These are phyloP conservation scores for Ectropis grisescens DNA, from an alignment of 1,140 invertebrate genomes.

Conservation along the genomic window DNA sequence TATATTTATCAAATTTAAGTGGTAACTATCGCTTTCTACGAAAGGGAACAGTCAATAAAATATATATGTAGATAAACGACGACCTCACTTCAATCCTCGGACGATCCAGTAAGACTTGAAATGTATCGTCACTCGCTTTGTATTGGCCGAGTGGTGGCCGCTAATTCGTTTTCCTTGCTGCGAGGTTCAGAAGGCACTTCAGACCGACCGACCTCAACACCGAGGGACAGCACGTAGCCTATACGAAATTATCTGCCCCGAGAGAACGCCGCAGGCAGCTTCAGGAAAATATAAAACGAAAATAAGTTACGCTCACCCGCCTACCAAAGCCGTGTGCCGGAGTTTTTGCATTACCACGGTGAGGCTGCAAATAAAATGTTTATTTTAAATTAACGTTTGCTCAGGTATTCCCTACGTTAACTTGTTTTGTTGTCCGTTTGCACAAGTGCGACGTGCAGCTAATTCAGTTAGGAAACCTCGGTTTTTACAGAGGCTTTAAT, in stretches of 20 bases:
- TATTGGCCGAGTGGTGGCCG: no score
- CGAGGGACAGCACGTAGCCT: slow-evolving; percentile 38
- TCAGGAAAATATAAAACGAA: slow-evolving; percentile 50
- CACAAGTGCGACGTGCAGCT: slow-evolving; percentile 10
- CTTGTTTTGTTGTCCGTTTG: slow-evolving; percentile 9
- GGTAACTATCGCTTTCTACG: no score
- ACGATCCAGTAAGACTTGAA: no score
- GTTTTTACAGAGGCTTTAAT: no score
- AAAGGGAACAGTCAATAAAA: no score
- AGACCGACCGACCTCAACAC: slow-evolving; percentile 14
- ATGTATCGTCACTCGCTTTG: no score
- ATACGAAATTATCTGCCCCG: slow-evolving; percentile 47
- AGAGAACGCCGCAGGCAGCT: slow-evolving; percentile 30
- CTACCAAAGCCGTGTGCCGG: slow-evolving; percentile 32
- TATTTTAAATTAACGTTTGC: slow-evolving; percentile 29
- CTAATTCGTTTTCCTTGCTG: slow-evolving; percentile 14
- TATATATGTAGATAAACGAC: no score
- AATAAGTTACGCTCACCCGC: slow-evolving; percentile 45
- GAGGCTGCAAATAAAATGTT: slow-evolving; percentile 35
- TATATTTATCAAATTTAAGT: no score
- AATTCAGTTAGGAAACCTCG: no score
- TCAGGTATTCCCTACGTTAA: slow-evolving; percentile 8
- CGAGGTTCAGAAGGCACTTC: slow-evolving; percentile 20
- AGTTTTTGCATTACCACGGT: slow-evolving; percentile 33
- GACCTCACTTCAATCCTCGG: no score